These are phyloP conservation scores for Chloroceryle aenea DNA, from an alignment of 2,113 vertebrate species.

Conservation along the genomic window DNA sequence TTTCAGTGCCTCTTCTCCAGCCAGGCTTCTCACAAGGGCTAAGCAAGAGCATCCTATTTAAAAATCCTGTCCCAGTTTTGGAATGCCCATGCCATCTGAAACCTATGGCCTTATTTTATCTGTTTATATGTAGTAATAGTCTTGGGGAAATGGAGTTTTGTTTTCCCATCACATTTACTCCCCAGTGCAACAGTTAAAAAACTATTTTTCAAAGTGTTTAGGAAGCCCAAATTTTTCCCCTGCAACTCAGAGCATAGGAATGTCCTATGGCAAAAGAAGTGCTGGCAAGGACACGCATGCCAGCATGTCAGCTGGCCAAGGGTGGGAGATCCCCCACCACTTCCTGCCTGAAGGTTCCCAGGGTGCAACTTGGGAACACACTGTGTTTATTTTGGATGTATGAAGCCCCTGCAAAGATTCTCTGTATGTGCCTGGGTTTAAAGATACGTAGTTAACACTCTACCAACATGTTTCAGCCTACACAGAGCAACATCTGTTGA, in stretches of 20 bases:
- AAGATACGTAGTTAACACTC: conserved; percentile 1
- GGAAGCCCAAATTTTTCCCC: conserved; percentile 29
- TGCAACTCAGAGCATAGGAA: conserved; percentile 54
- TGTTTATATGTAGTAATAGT: not conserved
- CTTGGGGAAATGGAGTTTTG: not conserved
- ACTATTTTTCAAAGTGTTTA: conserved; percentile 3
- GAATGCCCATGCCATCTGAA: not conserved
- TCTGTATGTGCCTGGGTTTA: not conserved
- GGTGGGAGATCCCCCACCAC: conserved; percentile 42
- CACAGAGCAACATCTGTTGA: conserved; percentile 42
- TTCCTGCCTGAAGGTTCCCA: conserved; percentile 49
- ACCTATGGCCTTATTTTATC: conserved; percentile 5
- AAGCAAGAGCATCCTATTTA: conserved; percentile 19
- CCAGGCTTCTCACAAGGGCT: not conserved
- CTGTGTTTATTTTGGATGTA: conserved; percentile 53
- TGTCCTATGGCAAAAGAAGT: conserved; percentile 48
- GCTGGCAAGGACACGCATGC: conserved; percentile 33
- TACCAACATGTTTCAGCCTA: conserved; percentile 54
- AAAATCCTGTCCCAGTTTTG: conserved; percentile 24
- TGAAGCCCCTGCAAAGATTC: conserved; percentile 22
- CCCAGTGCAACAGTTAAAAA: conserved; percentile 17
- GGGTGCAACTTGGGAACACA: conserved; percentile 23
- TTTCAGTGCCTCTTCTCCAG: not conserved
- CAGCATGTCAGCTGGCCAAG: conserved; percentile 61
- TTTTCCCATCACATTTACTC: conserved; percentile 36